phyloP scores from a whole-genome alignment of 1,140 invertebrate species.

The Helicorthomorpha holstii region DNA sequence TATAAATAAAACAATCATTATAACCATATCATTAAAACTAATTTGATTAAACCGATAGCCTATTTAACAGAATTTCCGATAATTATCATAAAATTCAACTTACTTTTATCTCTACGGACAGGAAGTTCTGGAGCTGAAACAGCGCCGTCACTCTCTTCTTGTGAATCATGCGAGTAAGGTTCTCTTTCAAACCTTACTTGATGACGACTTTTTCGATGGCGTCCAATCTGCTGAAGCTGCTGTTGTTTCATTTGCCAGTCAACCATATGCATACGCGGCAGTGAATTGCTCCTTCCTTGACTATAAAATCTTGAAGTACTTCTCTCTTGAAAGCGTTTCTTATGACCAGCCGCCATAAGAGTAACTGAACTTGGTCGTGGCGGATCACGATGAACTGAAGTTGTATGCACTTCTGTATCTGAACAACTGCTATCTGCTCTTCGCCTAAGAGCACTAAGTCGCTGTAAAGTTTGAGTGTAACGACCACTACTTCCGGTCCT shows the following conservation, averaged over 20 bases:
- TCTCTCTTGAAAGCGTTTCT: slow-evolving; percentile 15
- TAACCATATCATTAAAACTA: no score
- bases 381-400: background rate
- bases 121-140: slow-evolving; percentile 54
- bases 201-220: slow-evolving; percentile 12
- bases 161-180: slow-evolving; percentile 49
- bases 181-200: slow-evolving; percentile 14
- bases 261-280: slow-evolving; percentile 16
- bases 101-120: slow-evolving; percentile 41
- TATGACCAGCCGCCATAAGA: background rate
- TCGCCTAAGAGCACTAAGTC: slow-evolving; percentile 17
- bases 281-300: slow-evolving; percentile 18
- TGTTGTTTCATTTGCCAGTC: slow-evolving; percentile 9
- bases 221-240: slow-evolving; percentile 9
- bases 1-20: no score
- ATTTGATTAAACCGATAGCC: no score
- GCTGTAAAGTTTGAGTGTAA: slow-evolving; percentile 6
- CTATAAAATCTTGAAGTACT: background rate
- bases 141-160: slow-evolving; percentile 64
- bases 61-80: no score
- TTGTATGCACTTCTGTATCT: slow-evolving; percentile 61
- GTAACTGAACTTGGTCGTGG: background rate
- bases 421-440: slow-evolving; percentile 48
- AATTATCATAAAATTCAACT: no score
- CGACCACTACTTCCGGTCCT: slow-evolving; percentile 3